Conservation (phyloP, 2,113 vertebrate species). For the Acanthisitta chloris region DNA sequence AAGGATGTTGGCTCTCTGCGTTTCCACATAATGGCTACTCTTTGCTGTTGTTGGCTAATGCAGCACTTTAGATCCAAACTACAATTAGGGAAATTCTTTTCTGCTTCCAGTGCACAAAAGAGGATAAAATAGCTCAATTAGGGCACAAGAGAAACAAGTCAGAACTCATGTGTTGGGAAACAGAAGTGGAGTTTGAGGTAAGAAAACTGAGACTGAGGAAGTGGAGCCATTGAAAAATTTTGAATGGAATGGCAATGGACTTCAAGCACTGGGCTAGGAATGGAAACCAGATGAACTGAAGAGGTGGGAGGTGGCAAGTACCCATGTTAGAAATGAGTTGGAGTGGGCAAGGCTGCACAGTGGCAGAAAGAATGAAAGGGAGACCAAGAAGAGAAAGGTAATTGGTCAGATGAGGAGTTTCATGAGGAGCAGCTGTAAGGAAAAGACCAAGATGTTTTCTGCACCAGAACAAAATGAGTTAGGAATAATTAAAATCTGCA, state of each 20-base stretch:
- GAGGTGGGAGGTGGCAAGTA: neutral
- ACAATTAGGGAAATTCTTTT: neutral
- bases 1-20: neutral
- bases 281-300: neutral
- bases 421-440: neutral
- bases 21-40: neutral
- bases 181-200: neutral
- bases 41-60: neutral
- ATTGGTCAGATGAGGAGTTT: neutral
- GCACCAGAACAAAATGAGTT: neutral
- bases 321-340: neutral
- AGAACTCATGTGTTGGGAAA: neutral
- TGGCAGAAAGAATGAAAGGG: neutral
- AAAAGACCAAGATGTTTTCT: neutral
- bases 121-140: neutral
- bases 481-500: neutral
- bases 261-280: neutral
- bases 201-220: neutral
- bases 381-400: neutral
- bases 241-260: neutral
- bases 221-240: neutral
- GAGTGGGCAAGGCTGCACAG: neutral
- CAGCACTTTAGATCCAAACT: neutral
- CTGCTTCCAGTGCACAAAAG: neutral
- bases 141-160: neutral